Evolutionary conservation across 2,888 invertebrate genomes (phyloP).

Genomic region (Patella depressa): DNA sequence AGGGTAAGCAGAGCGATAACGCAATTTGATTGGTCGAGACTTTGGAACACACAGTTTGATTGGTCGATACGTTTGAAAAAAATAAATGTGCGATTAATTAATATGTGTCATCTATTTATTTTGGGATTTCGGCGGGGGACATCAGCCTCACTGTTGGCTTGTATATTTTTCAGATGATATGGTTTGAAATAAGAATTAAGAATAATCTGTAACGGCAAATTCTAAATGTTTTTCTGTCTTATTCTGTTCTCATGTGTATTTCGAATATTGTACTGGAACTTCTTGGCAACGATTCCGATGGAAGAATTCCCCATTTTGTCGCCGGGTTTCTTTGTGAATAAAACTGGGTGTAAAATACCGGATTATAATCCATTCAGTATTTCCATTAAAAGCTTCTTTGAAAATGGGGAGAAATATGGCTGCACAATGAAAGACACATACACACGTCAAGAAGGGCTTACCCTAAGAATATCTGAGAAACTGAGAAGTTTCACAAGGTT

Average conservation of each 20-base stretch:
- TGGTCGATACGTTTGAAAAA: too few relatives aligned
- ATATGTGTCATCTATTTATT: too few relatives aligned
- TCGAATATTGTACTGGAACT: neutral
- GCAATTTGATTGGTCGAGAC: too few relatives aligned
- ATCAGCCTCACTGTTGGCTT: too few relatives aligned
- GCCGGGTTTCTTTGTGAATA: conserved; percentile 23
- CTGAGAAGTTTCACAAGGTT: neutral
- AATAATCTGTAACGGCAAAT: too few relatives aligned
- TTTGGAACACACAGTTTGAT: too few relatives aligned
- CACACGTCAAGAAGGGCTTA: neutral
- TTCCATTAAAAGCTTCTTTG: neutral
- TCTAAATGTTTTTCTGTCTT: neutral
- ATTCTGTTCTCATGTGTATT: neutral
- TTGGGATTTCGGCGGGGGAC: too few relatives aligned
- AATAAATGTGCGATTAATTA: too few relatives aligned
- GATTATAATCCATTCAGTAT: neutral
- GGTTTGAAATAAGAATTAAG: too few relatives aligned
- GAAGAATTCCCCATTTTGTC: too few relatives aligned
- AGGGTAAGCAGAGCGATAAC: too few relatives aligned
- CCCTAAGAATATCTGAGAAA: neutral
- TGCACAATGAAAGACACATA: neutral
- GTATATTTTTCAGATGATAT: too few relatives aligned
- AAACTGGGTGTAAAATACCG: neutral
- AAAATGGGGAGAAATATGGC: neutral
- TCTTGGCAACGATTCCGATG: neutral